Conservation (phyloP, 2,888 invertebrate species). For the Norana najaformis region DNA sequence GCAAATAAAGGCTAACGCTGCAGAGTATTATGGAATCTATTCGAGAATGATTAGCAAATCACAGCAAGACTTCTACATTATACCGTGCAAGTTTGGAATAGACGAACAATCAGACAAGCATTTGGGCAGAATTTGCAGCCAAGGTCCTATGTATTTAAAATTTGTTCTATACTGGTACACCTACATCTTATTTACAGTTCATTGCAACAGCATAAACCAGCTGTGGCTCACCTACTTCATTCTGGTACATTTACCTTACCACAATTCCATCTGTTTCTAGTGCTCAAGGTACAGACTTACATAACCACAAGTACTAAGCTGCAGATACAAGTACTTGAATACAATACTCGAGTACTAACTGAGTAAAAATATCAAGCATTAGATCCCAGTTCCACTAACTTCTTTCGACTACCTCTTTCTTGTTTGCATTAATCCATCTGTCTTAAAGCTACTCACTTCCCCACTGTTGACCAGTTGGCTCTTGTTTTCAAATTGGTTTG, state of each 20-base stretch:
- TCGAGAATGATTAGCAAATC: too few species aligned
- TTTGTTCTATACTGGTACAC: too few species aligned
- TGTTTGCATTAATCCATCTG: not conserved
- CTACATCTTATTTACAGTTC: not conserved
- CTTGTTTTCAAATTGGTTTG: not conserved
- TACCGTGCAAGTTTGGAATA: too few species aligned
- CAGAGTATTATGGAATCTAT: too few species aligned
- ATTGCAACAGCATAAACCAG: not conserved
- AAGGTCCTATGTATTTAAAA: not conserved
- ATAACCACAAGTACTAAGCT: too few species aligned
- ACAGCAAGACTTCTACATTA: too few species aligned
- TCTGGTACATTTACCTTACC: not conserved
- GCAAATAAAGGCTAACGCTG: not conserved
- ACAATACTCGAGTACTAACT: not conserved
- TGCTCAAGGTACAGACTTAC: too few species aligned
- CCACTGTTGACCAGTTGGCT: not conserved
- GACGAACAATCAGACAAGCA: too few species aligned
- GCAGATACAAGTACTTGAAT: not conserved
- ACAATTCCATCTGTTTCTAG: too few species aligned
- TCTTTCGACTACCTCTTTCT: not conserved
- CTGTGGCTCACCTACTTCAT: not conserved
- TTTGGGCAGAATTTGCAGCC: too few species aligned
- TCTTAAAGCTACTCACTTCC: not conserved
- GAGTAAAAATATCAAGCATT: not conserved
- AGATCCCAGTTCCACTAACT: not conserved